Conservation (phyloP, 1,140 invertebrate genomes). For the Asbolus verrucosus region DNA sequence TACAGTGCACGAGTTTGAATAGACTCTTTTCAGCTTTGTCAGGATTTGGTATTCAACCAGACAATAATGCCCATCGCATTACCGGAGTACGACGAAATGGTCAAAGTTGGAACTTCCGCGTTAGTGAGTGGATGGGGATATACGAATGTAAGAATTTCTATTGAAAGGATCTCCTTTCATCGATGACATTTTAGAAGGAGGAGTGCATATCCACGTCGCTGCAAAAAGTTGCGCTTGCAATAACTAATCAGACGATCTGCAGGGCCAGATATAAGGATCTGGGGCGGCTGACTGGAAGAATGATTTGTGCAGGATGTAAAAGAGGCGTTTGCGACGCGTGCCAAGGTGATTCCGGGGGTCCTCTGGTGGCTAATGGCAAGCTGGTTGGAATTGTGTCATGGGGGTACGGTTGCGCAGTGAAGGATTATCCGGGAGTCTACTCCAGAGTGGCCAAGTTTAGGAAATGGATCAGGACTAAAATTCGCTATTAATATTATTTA, state of each 20-base stretch:
- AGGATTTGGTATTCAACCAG: not conserved
- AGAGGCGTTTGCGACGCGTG: slow-evolving; percentile 23
- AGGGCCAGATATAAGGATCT: not conserved
- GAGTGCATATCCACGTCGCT: not conserved
- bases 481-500: slow-evolving; percentile 52
- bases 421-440: slow-evolving; percentile 80
- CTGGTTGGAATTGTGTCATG: slow-evolving; percentile 76
- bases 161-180: too few species aligned
- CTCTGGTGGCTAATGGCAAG: slow-evolving; percentile 60
- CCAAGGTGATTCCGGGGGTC: slow-evolving; percentile 65
- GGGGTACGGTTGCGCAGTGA: slow-evolving; percentile 80
- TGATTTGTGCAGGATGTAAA: slow-evolving; percentile 24
- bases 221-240: not conserved
- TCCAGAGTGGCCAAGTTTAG: slow-evolving; percentile 67
- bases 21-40: slow-evolving; percentile 10
- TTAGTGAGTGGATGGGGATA: slow-evolving; percentile 40
- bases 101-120: slow-evolving; percentile 4
- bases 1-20: too few species aligned
- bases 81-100: not conserved
- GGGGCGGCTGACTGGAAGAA: not conserved
- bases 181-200: not conserved
- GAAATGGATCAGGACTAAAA: slow-evolving; percentile 58
- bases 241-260: not conserved
- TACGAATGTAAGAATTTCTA: slow-evolving; percentile 1
- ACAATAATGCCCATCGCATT: not conserved